A percentile compares a stretch with the other conserved stretches of the same genome.
Evolutionary conservation across 2,888 invertebrate genomes (phyloP).

Genomic region (Agonopterix heracliana): DNA sequence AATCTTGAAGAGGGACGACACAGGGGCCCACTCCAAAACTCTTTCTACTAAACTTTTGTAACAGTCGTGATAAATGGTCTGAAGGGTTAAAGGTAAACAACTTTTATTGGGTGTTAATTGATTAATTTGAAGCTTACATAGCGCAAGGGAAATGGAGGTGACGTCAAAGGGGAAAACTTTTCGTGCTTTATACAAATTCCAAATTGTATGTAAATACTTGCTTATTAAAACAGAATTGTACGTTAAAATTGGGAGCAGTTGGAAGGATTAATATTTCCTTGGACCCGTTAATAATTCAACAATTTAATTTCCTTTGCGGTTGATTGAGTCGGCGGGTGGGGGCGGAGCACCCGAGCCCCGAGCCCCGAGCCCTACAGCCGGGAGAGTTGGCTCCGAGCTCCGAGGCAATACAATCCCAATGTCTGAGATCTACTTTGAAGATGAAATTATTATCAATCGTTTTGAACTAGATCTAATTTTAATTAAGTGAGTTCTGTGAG

Average conservation of each 20-base stretch:
- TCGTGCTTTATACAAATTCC: too few species aligned
- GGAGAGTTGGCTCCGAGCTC: neutral
- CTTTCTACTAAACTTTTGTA: conserved; percentile 61
- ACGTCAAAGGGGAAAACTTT: neutral
- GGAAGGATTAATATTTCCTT: conserved; percentile 29
- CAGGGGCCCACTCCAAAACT: conserved; percentile 60
- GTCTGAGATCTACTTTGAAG: too few species aligned
- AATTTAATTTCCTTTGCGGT: conserved; percentile 62
- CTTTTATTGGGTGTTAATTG: conserved; percentile 31
- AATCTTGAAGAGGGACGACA: conserved; percentile 60
- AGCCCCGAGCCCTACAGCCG: neutral
- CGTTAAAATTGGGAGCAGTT: conserved; percentile 14
- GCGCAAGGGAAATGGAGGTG: neutral
- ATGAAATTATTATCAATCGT: too few species aligned
- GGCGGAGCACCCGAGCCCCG: neutral
- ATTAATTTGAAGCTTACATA: conserved; percentile 5
- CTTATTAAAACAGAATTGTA: too few species aligned
- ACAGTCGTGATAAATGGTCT: conserved; percentile 61
- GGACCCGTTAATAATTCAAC: conserved; percentile 52
- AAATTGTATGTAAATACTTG: too few species aligned
- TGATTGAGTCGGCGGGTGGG: conserved; percentile 33
- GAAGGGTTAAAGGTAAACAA: conserved; percentile 39
- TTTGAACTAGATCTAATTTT: too few species aligned
- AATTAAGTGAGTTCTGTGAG: too few species aligned
- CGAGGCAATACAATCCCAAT: neutral